phyloP scores from a whole-genome alignment of 1,140 invertebrate genomes.

The Euschistus heros region DNA sequence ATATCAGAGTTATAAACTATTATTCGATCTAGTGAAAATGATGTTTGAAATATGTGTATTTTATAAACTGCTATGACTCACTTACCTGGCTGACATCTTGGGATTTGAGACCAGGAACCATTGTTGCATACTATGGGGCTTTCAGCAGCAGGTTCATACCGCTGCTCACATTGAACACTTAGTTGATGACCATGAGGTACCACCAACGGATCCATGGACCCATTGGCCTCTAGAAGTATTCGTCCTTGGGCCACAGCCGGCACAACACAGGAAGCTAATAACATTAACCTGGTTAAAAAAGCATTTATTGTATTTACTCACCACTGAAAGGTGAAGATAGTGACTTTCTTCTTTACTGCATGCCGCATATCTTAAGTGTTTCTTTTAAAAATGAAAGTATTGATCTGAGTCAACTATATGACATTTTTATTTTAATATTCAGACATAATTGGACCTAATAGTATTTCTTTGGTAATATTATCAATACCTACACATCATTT shows the following conservation, averaged over 20 bases:
- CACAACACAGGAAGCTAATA: constrained; percentile 75
- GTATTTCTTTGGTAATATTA: too few relatives aligned
- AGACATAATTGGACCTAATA: too few relatives aligned
- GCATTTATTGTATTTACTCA: not conserved
- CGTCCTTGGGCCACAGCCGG: constrained; percentile 76
- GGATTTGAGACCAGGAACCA: constrained; percentile 90
- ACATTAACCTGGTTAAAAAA: not conserved
- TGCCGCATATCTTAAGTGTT: too few relatives aligned
- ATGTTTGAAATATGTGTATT: too few relatives aligned
- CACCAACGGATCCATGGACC: constrained; percentile 33
- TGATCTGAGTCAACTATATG: too few relatives aligned
- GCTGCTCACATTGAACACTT: constrained; percentile 70
- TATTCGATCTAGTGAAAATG: too few relatives aligned
- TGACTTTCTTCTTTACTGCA: too few relatives aligned
- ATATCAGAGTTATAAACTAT: too few relatives aligned
- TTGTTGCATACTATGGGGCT: constrained; percentile 79
- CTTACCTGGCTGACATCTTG: constrained; percentile 66
- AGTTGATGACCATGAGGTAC: constrained; percentile 79
- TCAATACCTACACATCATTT: too few relatives aligned
- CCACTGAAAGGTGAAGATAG: too few relatives aligned
- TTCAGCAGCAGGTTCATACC: constrained; percentile 75
- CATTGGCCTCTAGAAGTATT: constrained; percentile 38
- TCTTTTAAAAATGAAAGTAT: too few relatives aligned
- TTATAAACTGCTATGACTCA: not conserved
- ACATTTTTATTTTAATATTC: too few relatives aligned